Base-by-base conservation (phyloP, 2,888 invertebrate species). In the Euplagia quadripunctaria region DNA sequence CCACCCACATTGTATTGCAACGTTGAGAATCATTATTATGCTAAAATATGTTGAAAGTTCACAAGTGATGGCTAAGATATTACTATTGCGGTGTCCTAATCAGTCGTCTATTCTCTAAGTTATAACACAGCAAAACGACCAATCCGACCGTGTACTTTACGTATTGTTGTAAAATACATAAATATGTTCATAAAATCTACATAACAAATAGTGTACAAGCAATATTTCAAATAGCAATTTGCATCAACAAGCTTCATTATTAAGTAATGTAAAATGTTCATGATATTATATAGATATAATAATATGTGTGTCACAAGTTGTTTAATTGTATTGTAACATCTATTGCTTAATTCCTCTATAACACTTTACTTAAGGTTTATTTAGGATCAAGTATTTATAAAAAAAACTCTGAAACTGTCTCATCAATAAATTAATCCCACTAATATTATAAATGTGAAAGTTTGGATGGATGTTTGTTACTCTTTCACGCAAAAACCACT, bases 161-260 rank as follows among this genome's bases (percentile, higher is more conserved):
- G 64, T 70, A 52, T 42, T 64, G 42, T 52, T 42, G 64, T 52
- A 64, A 51, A 58, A 58, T 3, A 70, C 17, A 64, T 64, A 70
- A 52, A 64, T 64, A 1, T 16, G 7, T 11, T 49, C 46, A 46
- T 61, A 69, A 61, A 69, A 69, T 69, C 46, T 69, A n/a, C 20
- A 69, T 49, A n/a, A 46, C 49, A 69, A 63, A 63, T 49, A 68
- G 63, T 49, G 31, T 63, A 51, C 42, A 68, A 46, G 58, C 20
- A 58, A 71, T 43, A 65, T 55, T 17, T 46, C 8, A 46, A 52
- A 64, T 43, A 43, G 46, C 58, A 6, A 65, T 58, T 71, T 52
- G 46, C 70, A 65, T 70, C 42, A 64, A 42, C 49, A 64, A 42
- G 41, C 41, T 64, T 20, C 8, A 17, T 31, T 65, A 43, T 58